These are phyloP conservation scores for Phalacrocorax brasilianus DNA, from an alignment of 2,113 vertebrate genomes.

Conservation along the genomic window DNA sequence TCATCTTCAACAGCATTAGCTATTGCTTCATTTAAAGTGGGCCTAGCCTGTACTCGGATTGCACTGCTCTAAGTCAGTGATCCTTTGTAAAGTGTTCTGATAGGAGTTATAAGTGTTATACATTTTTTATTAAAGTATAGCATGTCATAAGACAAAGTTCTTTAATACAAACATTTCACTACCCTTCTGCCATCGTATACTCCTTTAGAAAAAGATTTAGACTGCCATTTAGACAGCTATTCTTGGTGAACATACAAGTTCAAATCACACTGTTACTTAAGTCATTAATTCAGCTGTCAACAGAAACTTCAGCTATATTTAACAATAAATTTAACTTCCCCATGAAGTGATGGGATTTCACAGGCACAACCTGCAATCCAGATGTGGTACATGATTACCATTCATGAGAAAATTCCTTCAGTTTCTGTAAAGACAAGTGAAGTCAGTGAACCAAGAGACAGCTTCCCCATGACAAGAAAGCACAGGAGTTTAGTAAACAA, in stretches of 20 bases:
- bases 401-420: neutral
- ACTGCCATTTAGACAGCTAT: neutral
- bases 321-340: neutral
- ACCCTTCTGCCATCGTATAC: neutral
- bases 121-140: neutral
- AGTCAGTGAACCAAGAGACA: neutral
- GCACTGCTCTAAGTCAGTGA: neutral
- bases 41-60: neutral
- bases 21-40: neutral
- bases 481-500: neutral
- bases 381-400: neutral
- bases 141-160: neutral
- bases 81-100: neutral
- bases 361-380: neutral
- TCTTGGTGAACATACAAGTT: neutral
- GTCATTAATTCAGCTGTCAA: neutral
- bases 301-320: neutral
- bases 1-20: neutral
- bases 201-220: neutral
- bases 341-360: neutral
- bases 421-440: neutral
- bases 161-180: neutral
- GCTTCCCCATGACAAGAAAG: neutral
- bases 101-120: neutral
- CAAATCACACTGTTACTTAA: neutral